Evolutionary conservation across 2,113 vertebrate species (phyloP).

Genomic region (Climacteris rufus): DNA sequence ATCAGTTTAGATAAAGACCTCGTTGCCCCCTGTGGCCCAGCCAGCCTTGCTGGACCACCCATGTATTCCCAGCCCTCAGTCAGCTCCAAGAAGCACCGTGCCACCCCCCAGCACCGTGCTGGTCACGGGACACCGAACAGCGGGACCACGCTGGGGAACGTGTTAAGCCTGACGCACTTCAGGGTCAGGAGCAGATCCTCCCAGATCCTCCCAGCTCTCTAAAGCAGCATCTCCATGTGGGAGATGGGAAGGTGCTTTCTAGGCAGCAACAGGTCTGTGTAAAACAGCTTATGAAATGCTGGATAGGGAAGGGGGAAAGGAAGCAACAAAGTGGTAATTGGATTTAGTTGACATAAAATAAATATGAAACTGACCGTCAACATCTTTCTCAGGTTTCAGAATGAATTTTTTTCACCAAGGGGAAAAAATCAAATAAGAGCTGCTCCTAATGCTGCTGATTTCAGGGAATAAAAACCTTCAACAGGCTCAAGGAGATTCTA

Average conservation of each 20-base stretch:
- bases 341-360: neutral
- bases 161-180: rapidly evolving
- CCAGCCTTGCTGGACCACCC: slow-evolving; percentile 22
- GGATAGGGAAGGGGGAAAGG: neutral
- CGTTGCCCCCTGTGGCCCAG: neutral
- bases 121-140: rapidly evolving
- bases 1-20: slow-evolving; percentile 44
- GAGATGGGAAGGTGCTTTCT: neutral
- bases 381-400: neutral
- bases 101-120: rapidly evolving
- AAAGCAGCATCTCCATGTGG: neutral
- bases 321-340: neutral
- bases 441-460: neutral
- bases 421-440: neutral
- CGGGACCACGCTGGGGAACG: neutral
- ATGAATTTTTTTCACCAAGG: too few species aligned
- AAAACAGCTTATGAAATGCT: neutral
- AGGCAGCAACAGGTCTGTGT: neutral
- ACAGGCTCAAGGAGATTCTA: neutral
- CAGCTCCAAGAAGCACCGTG: neutral
- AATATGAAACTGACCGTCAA: neutral
- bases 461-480: neutral
- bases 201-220: neutral
- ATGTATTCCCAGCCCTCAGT: neutral
- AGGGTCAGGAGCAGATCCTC: neutral